phyloP scores from a whole-genome alignment of 2,797 vertebrate species.

The Fratercula arctica region DNA sequence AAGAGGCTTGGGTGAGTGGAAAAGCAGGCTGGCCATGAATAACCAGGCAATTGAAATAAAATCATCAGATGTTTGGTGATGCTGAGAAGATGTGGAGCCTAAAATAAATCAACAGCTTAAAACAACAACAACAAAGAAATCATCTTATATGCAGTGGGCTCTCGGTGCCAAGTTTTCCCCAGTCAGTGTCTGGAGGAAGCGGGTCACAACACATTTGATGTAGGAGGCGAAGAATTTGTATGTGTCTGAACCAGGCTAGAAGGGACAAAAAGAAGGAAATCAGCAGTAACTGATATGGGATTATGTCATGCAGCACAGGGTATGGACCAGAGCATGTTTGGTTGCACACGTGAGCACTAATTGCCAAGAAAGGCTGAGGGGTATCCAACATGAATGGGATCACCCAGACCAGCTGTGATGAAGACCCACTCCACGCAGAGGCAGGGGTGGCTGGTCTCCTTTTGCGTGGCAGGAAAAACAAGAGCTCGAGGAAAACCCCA shows the following conservation, averaged over 20 bases:
- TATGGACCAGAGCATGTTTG: not conserved
- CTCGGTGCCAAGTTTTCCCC: not conserved
- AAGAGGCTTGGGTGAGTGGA: slow-evolving; percentile 52
- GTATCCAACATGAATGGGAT: not conserved
- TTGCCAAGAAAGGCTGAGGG: not conserved
- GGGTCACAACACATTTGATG: not conserved
- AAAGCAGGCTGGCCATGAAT: slow-evolving; percentile 55
- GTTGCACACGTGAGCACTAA: not conserved
- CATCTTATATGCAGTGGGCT: not conserved
- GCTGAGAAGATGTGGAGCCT: not conserved
- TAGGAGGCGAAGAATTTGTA: not conserved
- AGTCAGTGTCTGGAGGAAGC: not conserved
- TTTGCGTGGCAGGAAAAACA: not conserved
- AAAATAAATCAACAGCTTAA: not conserved
- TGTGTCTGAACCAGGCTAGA: not conserved
- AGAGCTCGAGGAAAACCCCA: not conserved
- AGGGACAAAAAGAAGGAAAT: not conserved
- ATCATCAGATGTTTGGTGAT: slow-evolving; percentile 34
- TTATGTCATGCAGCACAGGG: not conserved
- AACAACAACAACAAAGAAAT: not conserved
- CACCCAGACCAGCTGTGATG: fast-evolving
- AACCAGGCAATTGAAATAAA: slow-evolving; percentile 21
- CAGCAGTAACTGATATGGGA: not conserved
- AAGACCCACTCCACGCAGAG: too few relatives aligned
- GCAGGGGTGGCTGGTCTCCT: not conserved